Evolutionary conservation across 2,888 invertebrate species (phyloP).

Genomic region (Lottia gigantea): DNA sequence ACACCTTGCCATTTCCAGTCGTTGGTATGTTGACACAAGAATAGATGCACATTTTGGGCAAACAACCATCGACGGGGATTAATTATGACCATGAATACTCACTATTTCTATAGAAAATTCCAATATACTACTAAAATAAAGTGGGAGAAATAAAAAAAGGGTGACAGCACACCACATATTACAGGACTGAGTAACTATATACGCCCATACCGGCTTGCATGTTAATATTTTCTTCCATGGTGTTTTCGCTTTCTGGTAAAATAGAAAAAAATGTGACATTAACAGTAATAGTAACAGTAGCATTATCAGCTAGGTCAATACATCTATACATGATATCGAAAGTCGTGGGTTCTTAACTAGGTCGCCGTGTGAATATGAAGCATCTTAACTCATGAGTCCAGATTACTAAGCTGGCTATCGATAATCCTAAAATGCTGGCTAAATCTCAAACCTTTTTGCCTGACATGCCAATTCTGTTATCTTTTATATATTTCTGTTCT

Average conservation of each 20-base stretch:
- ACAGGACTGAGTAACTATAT: constrained; percentile 4
- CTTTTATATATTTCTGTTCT: constrained; percentile 25
- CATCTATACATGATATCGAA: too few species aligned
- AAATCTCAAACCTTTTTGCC: background rate
- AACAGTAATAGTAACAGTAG: too few species aligned
- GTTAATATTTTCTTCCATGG: constrained; percentile 13
- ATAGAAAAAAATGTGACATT: too few species aligned
- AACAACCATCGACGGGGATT: background rate
- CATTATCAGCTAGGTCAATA: too few species aligned
- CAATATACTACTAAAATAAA: background rate
- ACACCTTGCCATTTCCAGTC: too few species aligned
- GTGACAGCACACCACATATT: constrained; percentile 18
- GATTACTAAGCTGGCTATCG: too few species aligned
- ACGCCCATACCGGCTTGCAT: constrained; percentile 15
- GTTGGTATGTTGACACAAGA: too few species aligned
- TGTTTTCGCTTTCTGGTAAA: background rate
- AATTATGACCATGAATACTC: background rate
- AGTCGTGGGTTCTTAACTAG: too few species aligned
- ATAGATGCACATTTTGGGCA: background rate
- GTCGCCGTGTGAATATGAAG: too few species aligned
- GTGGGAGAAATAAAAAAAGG: background rate
- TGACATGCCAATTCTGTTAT: constrained; percentile 19
- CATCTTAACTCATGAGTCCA: too few species aligned
- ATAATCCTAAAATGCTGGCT: too few species aligned
- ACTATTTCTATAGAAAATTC: background rate